Percentiles rank a stretch among this genome's conserved stretches.
Conservation (phyloP, 2,113 vertebrate species). For the Stigmatopora argus region DNA sequence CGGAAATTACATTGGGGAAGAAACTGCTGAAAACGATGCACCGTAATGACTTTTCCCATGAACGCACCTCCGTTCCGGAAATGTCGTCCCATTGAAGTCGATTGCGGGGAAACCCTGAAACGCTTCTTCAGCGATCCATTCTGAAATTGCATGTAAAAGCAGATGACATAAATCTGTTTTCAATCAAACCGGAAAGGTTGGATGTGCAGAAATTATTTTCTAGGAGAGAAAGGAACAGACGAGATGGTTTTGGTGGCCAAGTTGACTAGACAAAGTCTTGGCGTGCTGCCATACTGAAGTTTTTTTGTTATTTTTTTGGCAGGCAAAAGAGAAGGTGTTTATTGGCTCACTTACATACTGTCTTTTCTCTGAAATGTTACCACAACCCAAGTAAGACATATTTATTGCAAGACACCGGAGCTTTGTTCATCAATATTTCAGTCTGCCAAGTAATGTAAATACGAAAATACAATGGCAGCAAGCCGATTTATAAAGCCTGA, state of each 20-base stretch:
- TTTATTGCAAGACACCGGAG: slow-evolving; percentile 47
- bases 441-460: slow-evolving; percentile 32
- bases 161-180: neutral
- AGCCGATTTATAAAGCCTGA: slow-evolving; percentile 33
- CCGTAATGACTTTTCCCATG: too few relatives aligned
- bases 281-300: slow-evolving; percentile 42
- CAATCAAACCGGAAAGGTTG: neutral
- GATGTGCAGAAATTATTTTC: neutral
- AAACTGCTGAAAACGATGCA: too few relatives aligned
- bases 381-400: slow-evolving; percentile 45
- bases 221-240: neutral
- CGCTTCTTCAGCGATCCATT: slow-evolving; percentile 40
- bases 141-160: slow-evolving; percentile 51
- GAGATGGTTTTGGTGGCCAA: neutral
- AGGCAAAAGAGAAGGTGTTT: slow-evolving; percentile 49
- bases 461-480: slow-evolving; percentile 37
- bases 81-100: neutral
- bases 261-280: slow-evolving; percentile 31
- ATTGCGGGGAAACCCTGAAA: slow-evolving; percentile 20
- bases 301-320: slow-evolving; percentile 45
- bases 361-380: slow-evolving; percentile 59
- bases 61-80: neutral
- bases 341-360: slow-evolving; percentile 48
- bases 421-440: slow-evolving; percentile 54
- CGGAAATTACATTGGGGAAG: too few relatives aligned